Conservation (phyloP, 2,888 invertebrate genomes). For the Nymphalis c-album region DNA sequence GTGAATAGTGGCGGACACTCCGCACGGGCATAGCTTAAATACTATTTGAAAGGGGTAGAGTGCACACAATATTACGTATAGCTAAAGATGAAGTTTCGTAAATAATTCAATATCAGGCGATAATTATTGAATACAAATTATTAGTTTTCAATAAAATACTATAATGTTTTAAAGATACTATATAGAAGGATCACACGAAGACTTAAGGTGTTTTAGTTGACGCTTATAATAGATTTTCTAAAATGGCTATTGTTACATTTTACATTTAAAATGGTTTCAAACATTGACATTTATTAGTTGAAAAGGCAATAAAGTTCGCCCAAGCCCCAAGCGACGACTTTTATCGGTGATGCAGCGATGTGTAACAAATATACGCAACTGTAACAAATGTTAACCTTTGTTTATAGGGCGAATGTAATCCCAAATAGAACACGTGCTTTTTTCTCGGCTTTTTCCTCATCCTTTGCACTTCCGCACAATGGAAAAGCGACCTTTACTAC, state of each 20-base stretch:
- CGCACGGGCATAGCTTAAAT: constrained; percentile 43
- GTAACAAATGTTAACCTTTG: constrained; percentile 73
- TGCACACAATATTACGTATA: constrained; percentile 15
- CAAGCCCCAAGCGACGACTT: constrained; percentile 6
- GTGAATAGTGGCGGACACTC: constrained; percentile 49
- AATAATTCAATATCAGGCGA: background rate
- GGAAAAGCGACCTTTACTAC: constrained; percentile 47
- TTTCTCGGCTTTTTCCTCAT: constrained; percentile 68
- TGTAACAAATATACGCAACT: constrained; percentile 45
- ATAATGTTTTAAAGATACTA: too few species aligned
- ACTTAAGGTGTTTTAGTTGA: too few species aligned
- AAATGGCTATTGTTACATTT: too few species aligned
- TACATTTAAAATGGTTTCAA: background rate
- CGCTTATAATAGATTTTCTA: too few species aligned
- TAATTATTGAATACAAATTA: background rate
- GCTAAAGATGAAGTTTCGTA: background rate
- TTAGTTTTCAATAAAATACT: too few species aligned
- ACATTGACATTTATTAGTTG: background rate
- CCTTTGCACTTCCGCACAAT: constrained; percentile 38
- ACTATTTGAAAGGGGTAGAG: constrained; percentile 40
- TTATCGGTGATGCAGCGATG: constrained; percentile 14
- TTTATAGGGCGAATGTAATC: constrained; percentile 77
- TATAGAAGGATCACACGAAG: too few species aligned
- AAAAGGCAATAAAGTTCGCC: constrained; percentile 5
- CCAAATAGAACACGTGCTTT: constrained; percentile 80